A percentile compares a stretch with the other conserved stretches of the same genome.
Evolutionary conservation across 2,888 invertebrate species (phyloP).

Genomic region (Apamea anceps): DNA sequence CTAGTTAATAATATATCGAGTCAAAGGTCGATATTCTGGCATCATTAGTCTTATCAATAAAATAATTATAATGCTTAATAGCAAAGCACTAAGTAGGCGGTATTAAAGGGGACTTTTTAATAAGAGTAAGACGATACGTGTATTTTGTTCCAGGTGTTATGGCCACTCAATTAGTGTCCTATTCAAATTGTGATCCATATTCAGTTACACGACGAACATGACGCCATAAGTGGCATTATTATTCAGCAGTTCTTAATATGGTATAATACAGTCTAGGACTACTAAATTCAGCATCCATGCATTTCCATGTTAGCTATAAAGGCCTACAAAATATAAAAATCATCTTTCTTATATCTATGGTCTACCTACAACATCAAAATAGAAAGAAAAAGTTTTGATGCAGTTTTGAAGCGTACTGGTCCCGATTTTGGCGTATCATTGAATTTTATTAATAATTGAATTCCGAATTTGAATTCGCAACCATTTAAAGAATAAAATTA

Average conservation of each 20-base stretch:
- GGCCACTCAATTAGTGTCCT: conserved; percentile 64
- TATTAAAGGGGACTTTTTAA: conserved; percentile 46
- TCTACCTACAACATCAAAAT: neutral
- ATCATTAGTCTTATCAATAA: conserved; percentile 38
- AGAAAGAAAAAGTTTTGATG: neutral
- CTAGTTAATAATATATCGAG: conserved; percentile 36
- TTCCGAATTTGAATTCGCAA: neutral
- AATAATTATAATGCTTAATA: conserved; percentile 37
- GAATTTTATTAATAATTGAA: neutral
- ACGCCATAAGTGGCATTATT: conserved; percentile 60
- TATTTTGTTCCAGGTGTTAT: conserved; percentile 67
- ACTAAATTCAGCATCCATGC: neutral
- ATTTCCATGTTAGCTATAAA: neutral
- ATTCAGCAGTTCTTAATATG: conserved; percentile 50
- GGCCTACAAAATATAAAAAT: neutral
- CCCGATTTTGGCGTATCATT: neutral
- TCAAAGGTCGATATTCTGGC: conserved; percentile 29
- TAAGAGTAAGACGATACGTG: conserved; percentile 63
- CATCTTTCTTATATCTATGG: neutral
- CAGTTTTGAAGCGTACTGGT: neutral
- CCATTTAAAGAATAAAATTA: neutral
- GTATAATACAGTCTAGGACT: conserved; percentile 11
- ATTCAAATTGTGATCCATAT: conserved; percentile 67
- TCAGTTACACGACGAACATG: conserved; percentile 63
- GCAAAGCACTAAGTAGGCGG: conserved; percentile 58